Evolutionary conservation across 2,888 invertebrate genomes (phyloP), one percentile per base, ranked within the genome.

Genomic region (Pyrocoelia pectoralis): DNA sequence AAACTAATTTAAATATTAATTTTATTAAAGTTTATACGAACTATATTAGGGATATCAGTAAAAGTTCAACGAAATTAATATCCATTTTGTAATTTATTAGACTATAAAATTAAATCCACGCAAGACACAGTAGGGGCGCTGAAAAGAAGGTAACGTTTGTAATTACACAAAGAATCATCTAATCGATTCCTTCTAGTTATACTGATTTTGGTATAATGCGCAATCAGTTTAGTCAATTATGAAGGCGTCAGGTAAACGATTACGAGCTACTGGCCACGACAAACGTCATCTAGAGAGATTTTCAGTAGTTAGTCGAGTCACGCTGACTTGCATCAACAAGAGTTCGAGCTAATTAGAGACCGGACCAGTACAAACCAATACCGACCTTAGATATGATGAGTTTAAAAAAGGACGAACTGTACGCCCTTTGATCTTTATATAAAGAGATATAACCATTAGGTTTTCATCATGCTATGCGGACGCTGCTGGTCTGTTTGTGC

Each of bases 391-490:
- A 76, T 77, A 77, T 77, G 78, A 77, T 76, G 78, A 77, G 77
- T 76, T 74, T 73, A 68, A 72, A 74, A 74, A 72, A 73, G 74
- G 72, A 72, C 72, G 71, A 72, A 72, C 70, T 69, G 65, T 68
- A 67, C 68, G 77, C 73, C 78, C 80, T 80, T 80, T 80, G 80
- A 80, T 80, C 80, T 80, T 76, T 70, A 76, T 76, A 79, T 79
- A 79, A 80, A 80, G 80, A 80, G 80, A 80, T 79, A 81, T 81
- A 81, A 80, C 81, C 82, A 81, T 81, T 80, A 81, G 80, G 80
- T 80, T 80, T 80, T 80, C 80, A 80, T 80, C 80, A 79, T 77
- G 77, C 74, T 76, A 77, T 78, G 76, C 76, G 78, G 78, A 76
- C 74, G 24, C 24, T 24, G 74, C 72, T 74, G 76, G 74, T 72